Conservation (phyloP, 2,797 vertebrate genomes). For the Acrossocheilus fasciatus region DNA sequence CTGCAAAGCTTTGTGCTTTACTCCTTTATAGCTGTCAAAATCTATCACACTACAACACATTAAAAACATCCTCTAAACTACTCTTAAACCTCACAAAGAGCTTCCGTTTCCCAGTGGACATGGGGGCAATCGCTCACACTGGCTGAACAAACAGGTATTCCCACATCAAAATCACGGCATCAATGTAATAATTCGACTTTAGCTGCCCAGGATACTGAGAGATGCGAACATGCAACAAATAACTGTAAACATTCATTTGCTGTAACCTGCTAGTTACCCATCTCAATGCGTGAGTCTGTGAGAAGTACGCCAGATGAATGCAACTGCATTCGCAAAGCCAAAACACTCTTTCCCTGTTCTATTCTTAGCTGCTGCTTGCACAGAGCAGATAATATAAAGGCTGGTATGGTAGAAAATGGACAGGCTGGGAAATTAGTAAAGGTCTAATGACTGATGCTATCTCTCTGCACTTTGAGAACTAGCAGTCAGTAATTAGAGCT, state of each 20-base stretch:
- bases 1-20: constrained; percentile 16
- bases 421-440: constrained; percentile 37
- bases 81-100: constrained; percentile 16
- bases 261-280: background rate
- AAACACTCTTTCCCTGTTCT: background rate
- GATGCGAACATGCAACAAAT: background rate
- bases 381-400: constrained; percentile 16
- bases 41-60: constrained; percentile 4
- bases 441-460: constrained; percentile 45
- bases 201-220: background rate
- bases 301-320: background rate
- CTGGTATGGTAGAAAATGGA: constrained; percentile 21
- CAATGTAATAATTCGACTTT: background rate
- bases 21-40: constrained; percentile 29
- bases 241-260: background rate
- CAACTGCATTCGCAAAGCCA: constrained; percentile 2
- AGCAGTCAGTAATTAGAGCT: constrained; percentile 43
- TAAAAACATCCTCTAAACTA: constrained; percentile 17
- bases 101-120: background rate
- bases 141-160: background rate
- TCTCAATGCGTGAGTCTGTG: background rate
- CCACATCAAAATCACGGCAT: background rate
- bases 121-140: background rate
- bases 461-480: constrained; percentile 29
- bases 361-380: constrained; percentile 20